phyloP scores from a whole-genome alignment of 1,140 invertebrate genomes.

The Cyphomyrmex costatus region DNA sequence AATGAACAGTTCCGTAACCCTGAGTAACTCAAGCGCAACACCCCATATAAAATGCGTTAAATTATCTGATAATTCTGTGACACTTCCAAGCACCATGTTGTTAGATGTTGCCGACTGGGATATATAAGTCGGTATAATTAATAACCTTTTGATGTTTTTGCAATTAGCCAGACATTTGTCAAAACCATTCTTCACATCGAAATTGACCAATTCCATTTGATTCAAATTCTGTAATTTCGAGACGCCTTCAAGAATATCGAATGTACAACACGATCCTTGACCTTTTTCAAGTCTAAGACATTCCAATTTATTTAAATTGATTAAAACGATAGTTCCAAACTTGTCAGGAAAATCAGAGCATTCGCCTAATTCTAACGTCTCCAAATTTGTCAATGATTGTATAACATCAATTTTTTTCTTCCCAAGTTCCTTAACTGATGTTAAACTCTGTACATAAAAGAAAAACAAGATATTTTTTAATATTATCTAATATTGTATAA shows the following conservation, averaged over 20 bases:
- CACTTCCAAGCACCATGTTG: conserved; percentile 92
- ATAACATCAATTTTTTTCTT: conserved; percentile 88
- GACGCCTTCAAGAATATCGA: conserved; percentile 89
- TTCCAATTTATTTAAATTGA: conserved; percentile 88
- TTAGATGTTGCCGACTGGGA: conserved; percentile 94
- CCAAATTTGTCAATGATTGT: conserved; percentile 88
- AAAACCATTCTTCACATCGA: conserved; percentile 93
- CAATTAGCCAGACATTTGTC: conserved; percentile 91
- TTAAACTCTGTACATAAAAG: conserved; percentile 86
- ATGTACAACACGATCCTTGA: conserved; percentile 88
- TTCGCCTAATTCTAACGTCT: conserved; percentile 93
- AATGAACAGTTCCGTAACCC: conserved; percentile 93
- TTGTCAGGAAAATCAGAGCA: conserved; percentile 90
- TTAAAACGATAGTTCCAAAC: conserved; percentile 89
- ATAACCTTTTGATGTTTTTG: conserved; percentile 90
- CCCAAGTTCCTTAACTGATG: conserved; percentile 91
- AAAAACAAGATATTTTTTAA: conserved; percentile 11
- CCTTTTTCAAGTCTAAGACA: conserved; percentile 92
- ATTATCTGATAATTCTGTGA: conserved; percentile 90
- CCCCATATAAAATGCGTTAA: conserved; percentile 93
- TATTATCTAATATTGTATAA: neutral
- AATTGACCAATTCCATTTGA: conserved; percentile 93
- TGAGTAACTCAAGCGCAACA: conserved; percentile 92
- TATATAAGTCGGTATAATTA: conserved; percentile 94
- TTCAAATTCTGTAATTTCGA: conserved; percentile 87